phyloP scores from a whole-genome alignment of 2,888 invertebrate species.

The Ophion ventricosus region DNA sequence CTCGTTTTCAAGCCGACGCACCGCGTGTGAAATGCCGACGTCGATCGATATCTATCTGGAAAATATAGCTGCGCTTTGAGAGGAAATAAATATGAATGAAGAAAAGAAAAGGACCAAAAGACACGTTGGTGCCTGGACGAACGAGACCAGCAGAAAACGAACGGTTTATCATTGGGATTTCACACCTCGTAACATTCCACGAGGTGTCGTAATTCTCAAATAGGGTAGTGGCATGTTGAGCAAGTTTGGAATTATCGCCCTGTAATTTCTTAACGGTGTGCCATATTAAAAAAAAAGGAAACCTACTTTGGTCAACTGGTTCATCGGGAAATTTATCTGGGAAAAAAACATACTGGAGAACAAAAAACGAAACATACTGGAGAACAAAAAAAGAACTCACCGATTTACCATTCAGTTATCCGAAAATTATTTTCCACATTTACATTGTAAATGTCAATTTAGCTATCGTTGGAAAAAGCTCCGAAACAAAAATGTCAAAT shows the following conservation, averaged over 20 bases:
- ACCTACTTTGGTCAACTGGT: no score
- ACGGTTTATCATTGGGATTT: conserved; percentile 60
- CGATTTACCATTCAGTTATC: not conserved
- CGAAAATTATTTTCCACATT: not conserved
- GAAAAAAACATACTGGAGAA: no score
- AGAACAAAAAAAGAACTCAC: conserved; percentile 1
- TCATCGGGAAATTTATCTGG: no score
- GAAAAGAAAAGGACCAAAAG: not conserved
- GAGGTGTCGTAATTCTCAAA: not conserved
- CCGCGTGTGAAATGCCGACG: conserved; percentile 50
- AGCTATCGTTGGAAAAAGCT: not conserved
- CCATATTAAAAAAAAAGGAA: no score
- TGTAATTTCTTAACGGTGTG: no score
- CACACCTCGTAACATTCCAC: conserved; percentile 53
- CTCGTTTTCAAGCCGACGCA: conserved; percentile 13
- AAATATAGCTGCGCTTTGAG: conserved; percentile 11
- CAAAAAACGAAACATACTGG: not conserved
- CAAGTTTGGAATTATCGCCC: no score
- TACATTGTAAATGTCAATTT: no score
- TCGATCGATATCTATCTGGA: conserved; percentile 55
- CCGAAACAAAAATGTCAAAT: not conserved
- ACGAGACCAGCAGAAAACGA: conserved; percentile 10
- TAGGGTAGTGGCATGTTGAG: conserved; percentile 9
- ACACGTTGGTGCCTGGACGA: not conserved
- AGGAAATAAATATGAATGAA: conserved; percentile 20